Evolutionary conservation across 53 echinoderm and acorn worm genomes (phyloP).

Genomic region (Crossaster papposus): DNA sequence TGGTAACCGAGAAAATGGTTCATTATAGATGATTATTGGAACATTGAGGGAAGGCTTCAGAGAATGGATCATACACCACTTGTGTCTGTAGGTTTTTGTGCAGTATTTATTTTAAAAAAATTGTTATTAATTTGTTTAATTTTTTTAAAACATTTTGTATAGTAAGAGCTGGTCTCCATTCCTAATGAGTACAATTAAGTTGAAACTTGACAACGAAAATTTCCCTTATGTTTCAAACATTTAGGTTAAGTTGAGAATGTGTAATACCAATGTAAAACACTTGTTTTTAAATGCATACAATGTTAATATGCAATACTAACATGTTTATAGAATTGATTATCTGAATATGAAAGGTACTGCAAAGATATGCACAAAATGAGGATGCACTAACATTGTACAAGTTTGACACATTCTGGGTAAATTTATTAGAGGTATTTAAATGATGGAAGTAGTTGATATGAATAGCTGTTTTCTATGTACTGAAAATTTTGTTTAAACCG

Average conservation of each 20-base stretch:
- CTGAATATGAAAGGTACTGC: constrained; percentile 22
- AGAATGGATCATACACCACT: not conserved
- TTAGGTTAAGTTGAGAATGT: constrained; percentile 10
- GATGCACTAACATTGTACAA: constrained; percentile 12
- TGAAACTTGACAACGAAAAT: too few relatives aligned
- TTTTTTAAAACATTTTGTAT: not conserved
- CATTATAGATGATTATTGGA: not conserved
- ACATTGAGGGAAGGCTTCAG: not conserved
- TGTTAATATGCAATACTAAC: constrained; percentile 31
- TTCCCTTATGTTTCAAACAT: too few relatives aligned
- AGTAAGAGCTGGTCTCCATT: constrained; percentile 1
- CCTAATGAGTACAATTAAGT: not conserved
- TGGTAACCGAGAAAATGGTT: not conserved
- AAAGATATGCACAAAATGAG: constrained; percentile 37
- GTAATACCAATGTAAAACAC: constrained; percentile 2
- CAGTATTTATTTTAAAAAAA: not conserved
- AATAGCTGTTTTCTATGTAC: not conserved
- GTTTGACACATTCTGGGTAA: not conserved
- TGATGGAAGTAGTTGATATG: not conserved
- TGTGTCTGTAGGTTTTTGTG: not conserved
- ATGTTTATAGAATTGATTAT: not conserved
- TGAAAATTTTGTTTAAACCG: not conserved
- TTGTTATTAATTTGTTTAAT: not conserved
- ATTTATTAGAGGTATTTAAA: not conserved
- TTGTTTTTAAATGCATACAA: not conserved